These are phyloP conservation scores for Parnassius mnemosyne DNA, from an alignment of 2,888 invertebrate genomes.

Conservation along the genomic window DNA sequence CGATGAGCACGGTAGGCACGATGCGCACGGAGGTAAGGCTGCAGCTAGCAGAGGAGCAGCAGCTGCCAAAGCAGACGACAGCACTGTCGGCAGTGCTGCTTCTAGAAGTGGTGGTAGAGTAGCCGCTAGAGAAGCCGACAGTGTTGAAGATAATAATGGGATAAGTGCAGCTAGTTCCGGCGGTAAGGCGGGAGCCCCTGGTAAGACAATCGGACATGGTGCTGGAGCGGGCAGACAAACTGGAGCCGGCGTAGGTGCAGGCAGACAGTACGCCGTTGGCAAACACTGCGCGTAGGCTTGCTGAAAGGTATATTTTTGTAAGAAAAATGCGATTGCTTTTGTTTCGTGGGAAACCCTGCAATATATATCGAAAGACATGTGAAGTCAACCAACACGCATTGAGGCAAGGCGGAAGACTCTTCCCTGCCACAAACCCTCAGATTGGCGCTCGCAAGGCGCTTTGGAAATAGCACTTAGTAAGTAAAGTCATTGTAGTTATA, in stretches of 20 bases:
- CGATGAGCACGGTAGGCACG: slow-evolving; percentile 5
- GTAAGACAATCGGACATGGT: slow-evolving; percentile 14
- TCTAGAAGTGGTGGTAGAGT: slow-evolving; percentile 37
- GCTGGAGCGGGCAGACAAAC: slow-evolving; percentile 21
- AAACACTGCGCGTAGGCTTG: slow-evolving; percentile 34
- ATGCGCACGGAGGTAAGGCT: slow-evolving; percentile 29
- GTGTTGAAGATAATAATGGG: slow-evolving; percentile 33
- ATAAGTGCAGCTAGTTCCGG: slow-evolving; percentile 30
- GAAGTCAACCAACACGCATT: no score
- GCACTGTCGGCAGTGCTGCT: slow-evolving; percentile 47
- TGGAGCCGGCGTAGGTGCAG: slow-evolving; percentile 30
- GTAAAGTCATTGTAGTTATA: no score
- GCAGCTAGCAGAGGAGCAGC: slow-evolving; percentile 43
- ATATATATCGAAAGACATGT: no score
- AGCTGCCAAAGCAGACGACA: slow-evolving; percentile 49
- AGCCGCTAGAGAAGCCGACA: slow-evolving; percentile 36
- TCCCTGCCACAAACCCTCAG: no score
- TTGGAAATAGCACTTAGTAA: no score
- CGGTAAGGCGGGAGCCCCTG: slow-evolving; percentile 14
- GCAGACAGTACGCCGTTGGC: slow-evolving; percentile 31
- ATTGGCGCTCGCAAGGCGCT: no score
- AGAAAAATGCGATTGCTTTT: no score
- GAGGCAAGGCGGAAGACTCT: no score
- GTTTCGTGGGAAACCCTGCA: no score
- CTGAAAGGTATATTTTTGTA: slow-evolving; percentile 23